Evolutionary conservation across 2,797 vertebrate genomes (phyloP).

Genomic region (Spinibarbus caldwelli): DNA sequence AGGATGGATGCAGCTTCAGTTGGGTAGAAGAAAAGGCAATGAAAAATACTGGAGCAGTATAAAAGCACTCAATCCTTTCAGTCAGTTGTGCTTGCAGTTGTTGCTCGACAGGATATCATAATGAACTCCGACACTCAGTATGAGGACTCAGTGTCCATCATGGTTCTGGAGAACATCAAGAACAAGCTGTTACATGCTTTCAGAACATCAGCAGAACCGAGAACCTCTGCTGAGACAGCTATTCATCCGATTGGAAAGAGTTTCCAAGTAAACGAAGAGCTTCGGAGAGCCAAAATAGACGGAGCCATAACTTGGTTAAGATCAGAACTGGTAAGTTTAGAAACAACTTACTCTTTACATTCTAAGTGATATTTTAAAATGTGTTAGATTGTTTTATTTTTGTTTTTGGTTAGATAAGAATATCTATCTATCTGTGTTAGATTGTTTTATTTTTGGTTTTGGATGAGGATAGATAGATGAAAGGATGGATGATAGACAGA

Average conservation of each 20-base stretch:
- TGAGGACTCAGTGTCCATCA: conserved; percentile 74
- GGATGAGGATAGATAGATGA: neutral
- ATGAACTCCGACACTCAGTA: conserved; percentile 76
- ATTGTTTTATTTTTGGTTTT: too few species aligned
- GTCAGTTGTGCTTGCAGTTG: neutral
- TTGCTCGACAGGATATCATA: conserved; percentile 13
- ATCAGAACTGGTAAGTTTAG: conserved; percentile 79
- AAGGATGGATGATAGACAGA: neutral
- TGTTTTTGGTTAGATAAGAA: neutral
- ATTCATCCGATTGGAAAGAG: conserved; percentile 61
- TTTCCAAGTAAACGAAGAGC: conserved; percentile 76
- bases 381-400: too few species aligned
- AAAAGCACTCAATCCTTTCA: conserved; percentile 7
- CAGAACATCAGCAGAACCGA: conserved; percentile 65
- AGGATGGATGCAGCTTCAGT: conserved; percentile 29
- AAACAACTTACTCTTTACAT: neutral
- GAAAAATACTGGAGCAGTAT: conserved; percentile 14
- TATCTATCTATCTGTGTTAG: too few species aligned
- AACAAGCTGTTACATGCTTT: conserved; percentile 80
- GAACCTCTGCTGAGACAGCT: conserved; percentile 45
- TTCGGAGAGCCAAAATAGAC: conserved; percentile 78
- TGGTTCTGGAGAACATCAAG: conserved; percentile 82
- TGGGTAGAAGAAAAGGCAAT: conserved; percentile 30
- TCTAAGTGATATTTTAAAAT: neutral
- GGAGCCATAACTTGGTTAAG: conserved; percentile 80